A percentile compares a stretch with the other conserved stretches of the same genome.
These are phyloP conservation scores for Stenchaetothrips biformis DNA, from an alignment of 2,888 invertebrate genomes.

Conservation along the genomic window DNA sequence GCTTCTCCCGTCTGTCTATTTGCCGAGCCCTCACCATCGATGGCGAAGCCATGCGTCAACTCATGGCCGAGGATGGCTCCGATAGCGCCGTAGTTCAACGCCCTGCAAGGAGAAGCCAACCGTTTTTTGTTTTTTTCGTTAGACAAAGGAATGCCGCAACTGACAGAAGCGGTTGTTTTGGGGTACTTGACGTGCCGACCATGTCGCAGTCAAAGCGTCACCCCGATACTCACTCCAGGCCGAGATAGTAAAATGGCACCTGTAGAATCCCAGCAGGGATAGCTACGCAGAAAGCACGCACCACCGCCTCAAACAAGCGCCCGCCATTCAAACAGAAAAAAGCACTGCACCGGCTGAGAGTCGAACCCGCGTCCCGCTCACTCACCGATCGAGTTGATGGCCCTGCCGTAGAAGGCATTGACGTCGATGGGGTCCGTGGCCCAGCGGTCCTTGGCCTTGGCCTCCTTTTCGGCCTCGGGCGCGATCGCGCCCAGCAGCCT, in stretches of 20 bases:
- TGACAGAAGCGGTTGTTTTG: neutral
- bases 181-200: neutral
- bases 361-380: neutral
- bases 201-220: neutral
- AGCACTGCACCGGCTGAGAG: too few relatives aligned
- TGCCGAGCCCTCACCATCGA: conserved; percentile 37
- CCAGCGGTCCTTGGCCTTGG: conserved; percentile 35
- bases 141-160: neutral
- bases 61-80: conserved; percentile 45
- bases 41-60: conserved; percentile 44
- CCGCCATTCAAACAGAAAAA: neutral
- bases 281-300: conserved; percentile 33
- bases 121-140: neutral
- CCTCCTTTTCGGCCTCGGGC: conserved; percentile 32
- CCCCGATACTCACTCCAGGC: conserved; percentile 38
- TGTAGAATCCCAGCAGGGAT: conserved; percentile 40
- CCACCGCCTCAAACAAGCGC: neutral
- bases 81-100: conserved; percentile 43
- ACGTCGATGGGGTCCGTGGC: conserved; percentile 40
- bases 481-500: conserved; percentile 35
- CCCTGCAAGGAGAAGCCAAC: conserved; percentile 35
- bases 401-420: conserved; percentile 40
- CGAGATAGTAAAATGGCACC: conserved; percentile 39
- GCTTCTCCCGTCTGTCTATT: neutral
- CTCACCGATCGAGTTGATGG: conserved; percentile 39